These are phyloP conservation scores for Nannospalax galili DNA, from an alignment of 2,113 vertebrate genomes.

Conservation along the genomic window DNA sequence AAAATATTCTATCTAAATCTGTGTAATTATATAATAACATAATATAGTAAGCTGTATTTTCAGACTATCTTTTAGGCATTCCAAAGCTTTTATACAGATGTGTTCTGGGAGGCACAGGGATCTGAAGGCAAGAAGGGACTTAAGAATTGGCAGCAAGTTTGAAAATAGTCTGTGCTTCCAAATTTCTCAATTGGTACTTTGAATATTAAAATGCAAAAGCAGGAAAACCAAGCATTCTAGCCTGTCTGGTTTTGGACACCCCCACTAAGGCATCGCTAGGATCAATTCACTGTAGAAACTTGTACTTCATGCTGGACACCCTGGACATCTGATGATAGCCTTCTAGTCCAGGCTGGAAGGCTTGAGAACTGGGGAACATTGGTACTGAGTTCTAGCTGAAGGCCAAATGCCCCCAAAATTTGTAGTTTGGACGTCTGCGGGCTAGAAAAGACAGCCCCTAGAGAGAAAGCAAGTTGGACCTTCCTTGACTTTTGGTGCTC, in stretches of 20 bases:
- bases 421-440: neutral
- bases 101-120: neutral
- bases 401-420: neutral
- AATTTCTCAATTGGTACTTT: conserved; percentile 37
- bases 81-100: conserved; percentile 22
- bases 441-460: neutral
- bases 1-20: conserved; percentile 72
- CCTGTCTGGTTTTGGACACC: neutral
- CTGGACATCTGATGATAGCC: neutral
- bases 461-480: neutral
- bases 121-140: conserved; percentile 4
- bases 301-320: neutral
- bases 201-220: neutral
- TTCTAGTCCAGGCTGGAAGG: neutral
- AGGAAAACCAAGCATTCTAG: neutral
- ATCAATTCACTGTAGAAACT: neutral
- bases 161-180: conserved; percentile 26
- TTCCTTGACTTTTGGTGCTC: neutral
- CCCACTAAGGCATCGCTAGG: neutral
- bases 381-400: neutral
- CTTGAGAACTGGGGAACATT: neutral
- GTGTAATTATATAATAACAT: conserved; percentile 77
- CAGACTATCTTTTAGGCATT: conserved; percentile 46
- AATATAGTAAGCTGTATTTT: conserved; percentile 65
- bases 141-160: conserved; percentile 36